Percentiles rank a stretch among this genome's conserved stretches.
Conservation (phyloP, 2,888 invertebrate genomes). For the Orthosia gothica region DNA sequence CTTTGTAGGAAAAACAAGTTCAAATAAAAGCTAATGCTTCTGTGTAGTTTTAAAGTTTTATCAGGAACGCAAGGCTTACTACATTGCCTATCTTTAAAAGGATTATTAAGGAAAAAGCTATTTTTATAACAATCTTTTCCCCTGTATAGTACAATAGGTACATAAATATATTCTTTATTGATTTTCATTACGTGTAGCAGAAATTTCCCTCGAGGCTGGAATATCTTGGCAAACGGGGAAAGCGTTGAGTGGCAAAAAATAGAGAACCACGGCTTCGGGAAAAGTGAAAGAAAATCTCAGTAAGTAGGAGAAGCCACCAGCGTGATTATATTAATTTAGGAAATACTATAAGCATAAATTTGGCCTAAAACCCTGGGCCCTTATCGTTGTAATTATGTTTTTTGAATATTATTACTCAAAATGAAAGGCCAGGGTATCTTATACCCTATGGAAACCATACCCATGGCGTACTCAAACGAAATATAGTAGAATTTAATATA, state of each 20-base stretch:
- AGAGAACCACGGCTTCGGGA: slow-evolving; percentile 8
- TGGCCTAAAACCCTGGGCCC: too few species aligned
- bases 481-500: too few species aligned
- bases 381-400: not conserved
- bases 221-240: slow-evolving; percentile 32
- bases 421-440: too few species aligned
- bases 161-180: slow-evolving; percentile 30
- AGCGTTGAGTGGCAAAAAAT: slow-evolving; percentile 49
- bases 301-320: slow-evolving; percentile 7
- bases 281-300: slow-evolving; percentile 36
- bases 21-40: too few species aligned
- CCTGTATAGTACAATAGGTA: slow-evolving; percentile 22
- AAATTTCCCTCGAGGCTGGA: slow-evolving; percentile 62
- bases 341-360: not conserved
- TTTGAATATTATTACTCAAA: not conserved
- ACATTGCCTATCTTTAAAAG: not conserved
- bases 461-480: too few species aligned
- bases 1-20: not conserved
- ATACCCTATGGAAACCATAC: too few species aligned
- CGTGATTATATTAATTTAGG: slow-evolving; percentile 5
- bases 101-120: slow-evolving; percentile 9
- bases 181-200: slow-evolving; percentile 39
- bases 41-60: not conserved
- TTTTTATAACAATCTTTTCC: slow-evolving; percentile 21
- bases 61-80: not conserved